Base-by-base conservation (phyloP, 1,140 invertebrate genomes). In the Dolichoris vasculosae region DNA sequence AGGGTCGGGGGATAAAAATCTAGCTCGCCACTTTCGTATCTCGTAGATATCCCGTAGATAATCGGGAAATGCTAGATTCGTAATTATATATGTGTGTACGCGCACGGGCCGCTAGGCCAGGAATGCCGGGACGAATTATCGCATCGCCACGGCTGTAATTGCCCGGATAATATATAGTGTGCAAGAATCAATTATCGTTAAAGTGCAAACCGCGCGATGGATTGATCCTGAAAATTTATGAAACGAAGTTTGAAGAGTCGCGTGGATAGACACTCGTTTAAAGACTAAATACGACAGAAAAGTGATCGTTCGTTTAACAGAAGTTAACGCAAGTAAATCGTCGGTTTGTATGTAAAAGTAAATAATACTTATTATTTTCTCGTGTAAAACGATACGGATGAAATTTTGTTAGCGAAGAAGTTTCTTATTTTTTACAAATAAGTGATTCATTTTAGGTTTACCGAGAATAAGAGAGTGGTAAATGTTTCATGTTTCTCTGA, bases 101-200 rank as follows among this genome's bases (percentile, higher is more conserved):
- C 43, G 75, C 48, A 20, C 20, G 26, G 17, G 48, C 38, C 30
- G 77, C 46, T 82, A 35, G 38, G 6, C 1, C 8, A 46, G 82
- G n/a, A 83, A 76, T 83, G 69, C 81, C 59, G 75, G 26, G 64
- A 71, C 32, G 76, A 76, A 84, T 84, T 84, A 84, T 78, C 83
- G 75, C 83, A 48, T 69, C 83, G 83, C 82, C 55, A 32, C 38
- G 32, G 75, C 63, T 51, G 83, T 84, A 84, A 84, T 84, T 80
- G 83, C 76, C 35, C 64, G 83, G 83, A 76, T 84, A 84, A 84
- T 83, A 83, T 69, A 76, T 51, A 48, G 83, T 78, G 20, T 51
- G 71, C 35, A 8, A 38, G 76, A 79, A 80, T 80, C 64, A 80
- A 85, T 85, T 85, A 85, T 84, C 77, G 73, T 80, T 85, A 80